These are phyloP conservation scores for Bicyclus anynana DNA, from an alignment of 1,140 invertebrate genomes.

Conservation along the genomic window DNA sequence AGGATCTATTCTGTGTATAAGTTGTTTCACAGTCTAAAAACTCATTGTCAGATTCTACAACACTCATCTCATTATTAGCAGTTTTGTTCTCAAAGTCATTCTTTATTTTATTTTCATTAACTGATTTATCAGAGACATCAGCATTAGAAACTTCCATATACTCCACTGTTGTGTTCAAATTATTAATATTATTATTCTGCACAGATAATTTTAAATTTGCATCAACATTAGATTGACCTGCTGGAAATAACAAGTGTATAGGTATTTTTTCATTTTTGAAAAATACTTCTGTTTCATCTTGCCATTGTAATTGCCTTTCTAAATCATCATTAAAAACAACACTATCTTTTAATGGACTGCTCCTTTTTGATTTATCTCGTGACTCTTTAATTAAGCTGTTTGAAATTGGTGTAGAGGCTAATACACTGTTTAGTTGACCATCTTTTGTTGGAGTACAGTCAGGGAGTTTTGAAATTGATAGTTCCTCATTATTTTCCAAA, in stretches of 20 bases:
- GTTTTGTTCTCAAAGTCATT: conserved; percentile 23
- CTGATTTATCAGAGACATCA: conserved; percentile 49
- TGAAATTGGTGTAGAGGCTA: conserved; percentile 51
- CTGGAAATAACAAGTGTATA: conserved; percentile 47
- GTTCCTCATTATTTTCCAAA: background rate
- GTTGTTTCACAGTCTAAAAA: conserved; percentile 68
- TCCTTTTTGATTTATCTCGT: conserved; percentile 37
- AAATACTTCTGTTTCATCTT: conserved; percentile 60
- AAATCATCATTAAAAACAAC: conserved; percentile 62
- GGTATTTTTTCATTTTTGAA: conserved; percentile 65
- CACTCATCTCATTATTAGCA: conserved; percentile 22
- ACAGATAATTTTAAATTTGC: background rate
- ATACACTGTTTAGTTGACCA: conserved; percentile 1
- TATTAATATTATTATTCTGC: conserved; percentile 13
- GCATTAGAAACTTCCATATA: conserved; percentile 33
- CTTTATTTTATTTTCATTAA: conserved; percentile 35
- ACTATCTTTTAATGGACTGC: conserved; percentile 57
- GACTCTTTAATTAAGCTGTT: conserved; percentile 32
- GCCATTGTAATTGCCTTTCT: conserved; percentile 62
- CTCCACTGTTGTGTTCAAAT: conserved; percentile 44
- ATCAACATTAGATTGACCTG: conserved; percentile 15
- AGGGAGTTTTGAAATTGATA: background rate
- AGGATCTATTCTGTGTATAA: conserved; percentile 40
- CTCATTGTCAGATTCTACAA: conserved; percentile 50
- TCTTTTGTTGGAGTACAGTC: background rate